Evolutionary conservation across 2,888 invertebrate genomes (phyloP).

Genomic region (Ligdia adustata): DNA sequence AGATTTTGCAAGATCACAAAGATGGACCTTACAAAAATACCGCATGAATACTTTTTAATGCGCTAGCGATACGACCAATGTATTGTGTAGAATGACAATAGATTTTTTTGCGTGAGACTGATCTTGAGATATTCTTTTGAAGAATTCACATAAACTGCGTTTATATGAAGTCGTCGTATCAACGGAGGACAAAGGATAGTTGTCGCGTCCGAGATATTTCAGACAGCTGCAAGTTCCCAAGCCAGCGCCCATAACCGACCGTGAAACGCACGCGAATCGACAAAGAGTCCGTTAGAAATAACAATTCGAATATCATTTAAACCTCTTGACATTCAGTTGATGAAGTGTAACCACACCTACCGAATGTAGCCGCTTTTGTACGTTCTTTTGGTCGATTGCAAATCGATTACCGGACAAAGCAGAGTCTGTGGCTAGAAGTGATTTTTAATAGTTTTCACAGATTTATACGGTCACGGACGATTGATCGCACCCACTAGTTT

Average conservation of each 20-base stretch:
- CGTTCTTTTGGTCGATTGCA: constrained; percentile 48
- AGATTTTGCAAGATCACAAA: constrained; percentile 70
- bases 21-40: constrained; percentile 72
- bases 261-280: constrained; percentile 68
- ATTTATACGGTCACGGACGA: constrained; percentile 69
- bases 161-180: constrained; percentile 83
- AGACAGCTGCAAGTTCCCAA: constrained; percentile 77
- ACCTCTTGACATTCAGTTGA: constrained; percentile 58
- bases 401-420: constrained; percentile 60
- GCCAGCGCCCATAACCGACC: constrained; percentile 64
- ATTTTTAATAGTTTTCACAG: constrained; percentile 63
- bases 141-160: constrained; percentile 80
- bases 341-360: constrained; percentile 71
- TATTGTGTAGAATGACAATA: constrained; percentile 72
- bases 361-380: constrained; percentile 47
- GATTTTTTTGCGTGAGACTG: constrained; percentile 74
- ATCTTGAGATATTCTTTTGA: constrained; percentile 76
- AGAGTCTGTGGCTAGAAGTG: constrained; percentile 60
- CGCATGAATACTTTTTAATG: constrained; percentile 84
- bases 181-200: constrained; percentile 67
- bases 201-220: constrained; percentile 70
- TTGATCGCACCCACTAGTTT: constrained; percentile 67
- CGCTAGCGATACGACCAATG: constrained; percentile 81
- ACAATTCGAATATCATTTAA: constrained; percentile 72
- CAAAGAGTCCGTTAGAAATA: constrained; percentile 73